These are phyloP conservation scores for Sebastes diploproa DNA, from an alignment of 2,797 vertebrate genomes.

Conservation along the genomic window DNA sequence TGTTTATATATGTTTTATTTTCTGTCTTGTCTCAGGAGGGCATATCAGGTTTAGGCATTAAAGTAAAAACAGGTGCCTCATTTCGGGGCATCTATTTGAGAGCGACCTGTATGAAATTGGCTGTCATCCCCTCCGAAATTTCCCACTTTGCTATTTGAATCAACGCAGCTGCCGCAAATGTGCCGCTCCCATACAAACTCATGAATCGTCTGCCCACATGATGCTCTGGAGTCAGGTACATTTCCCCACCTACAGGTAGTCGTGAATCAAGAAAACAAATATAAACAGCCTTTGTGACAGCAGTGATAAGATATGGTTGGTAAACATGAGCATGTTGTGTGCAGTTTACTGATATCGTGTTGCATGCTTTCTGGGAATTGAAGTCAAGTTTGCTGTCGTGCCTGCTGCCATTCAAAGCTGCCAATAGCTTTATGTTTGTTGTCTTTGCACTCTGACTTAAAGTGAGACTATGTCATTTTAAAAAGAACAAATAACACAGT, in stretches of 20 bases:
- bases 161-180: not conserved
- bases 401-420: not conserved
- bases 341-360: conserved; percentile 3
- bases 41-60: not conserved
- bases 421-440: not conserved
- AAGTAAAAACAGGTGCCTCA: conserved; percentile 25
- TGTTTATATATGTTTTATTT: conserved; percentile 3
- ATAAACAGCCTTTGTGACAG: not conserved
- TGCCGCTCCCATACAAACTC: not conserved
- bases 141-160: conserved; percentile 18
- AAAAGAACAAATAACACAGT: not conserved
- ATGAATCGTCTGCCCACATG: conserved; percentile 15
- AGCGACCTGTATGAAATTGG: not conserved
- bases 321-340: not conserved
- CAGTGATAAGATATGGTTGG: not conserved
- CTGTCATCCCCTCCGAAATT: not conserved
- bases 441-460: not conserved
- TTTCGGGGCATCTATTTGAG: not conserved
- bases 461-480: not conserved
- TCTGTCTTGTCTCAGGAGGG: not conserved
- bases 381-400: not conserved
- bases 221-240: not conserved
- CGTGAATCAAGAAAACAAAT: not conserved
- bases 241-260: not conserved
- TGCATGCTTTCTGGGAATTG: not conserved